These are phyloP conservation scores for Platycercus adscitus DNA, from an alignment of 2,113 vertebrate species.

Conservation along the genomic window DNA sequence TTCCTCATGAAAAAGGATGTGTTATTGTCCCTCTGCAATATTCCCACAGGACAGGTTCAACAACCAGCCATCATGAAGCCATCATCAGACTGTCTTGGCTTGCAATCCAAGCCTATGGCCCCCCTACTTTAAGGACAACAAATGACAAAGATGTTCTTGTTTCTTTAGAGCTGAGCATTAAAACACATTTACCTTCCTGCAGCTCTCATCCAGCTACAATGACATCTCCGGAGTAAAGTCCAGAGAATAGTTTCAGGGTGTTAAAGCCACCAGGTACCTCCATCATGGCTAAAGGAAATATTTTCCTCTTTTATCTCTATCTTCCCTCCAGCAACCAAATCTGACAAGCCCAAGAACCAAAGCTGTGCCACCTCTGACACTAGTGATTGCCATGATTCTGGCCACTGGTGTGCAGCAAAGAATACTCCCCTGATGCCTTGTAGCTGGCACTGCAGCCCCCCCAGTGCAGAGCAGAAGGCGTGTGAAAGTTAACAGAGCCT, in stretches of 20 bases:
- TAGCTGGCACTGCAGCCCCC: not conserved
- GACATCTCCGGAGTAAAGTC: not conserved
- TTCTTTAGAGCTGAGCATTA: constrained; percentile 1
- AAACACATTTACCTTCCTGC: not conserved
- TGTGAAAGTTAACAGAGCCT: not conserved
- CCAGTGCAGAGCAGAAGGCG: not conserved
- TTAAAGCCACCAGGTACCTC: not conserved
- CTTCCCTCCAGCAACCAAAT: not conserved
- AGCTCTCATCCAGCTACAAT: not conserved
- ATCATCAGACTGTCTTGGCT: not conserved
- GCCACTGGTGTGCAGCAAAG: not conserved
- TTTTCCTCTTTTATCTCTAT: not conserved
- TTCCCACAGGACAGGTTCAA: not conserved
- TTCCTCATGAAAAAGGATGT: not conserved
- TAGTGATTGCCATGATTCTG: not conserved
- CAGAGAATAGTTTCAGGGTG: not conserved
- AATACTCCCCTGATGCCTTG: not conserved
- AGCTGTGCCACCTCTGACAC: not conserved
- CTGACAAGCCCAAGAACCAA: not conserved
- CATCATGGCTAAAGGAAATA: not conserved
- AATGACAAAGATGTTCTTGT: accelerated
- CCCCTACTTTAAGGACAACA: not conserved
- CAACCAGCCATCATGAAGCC: not conserved
- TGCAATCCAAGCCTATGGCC: not conserved
- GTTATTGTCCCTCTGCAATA: not conserved